Percentiles rank a stretch among this genome's conserved stretches.
Conservation (phyloP, 2,888 invertebrate species). For the Leptarthrus brevirostris region DNA sequence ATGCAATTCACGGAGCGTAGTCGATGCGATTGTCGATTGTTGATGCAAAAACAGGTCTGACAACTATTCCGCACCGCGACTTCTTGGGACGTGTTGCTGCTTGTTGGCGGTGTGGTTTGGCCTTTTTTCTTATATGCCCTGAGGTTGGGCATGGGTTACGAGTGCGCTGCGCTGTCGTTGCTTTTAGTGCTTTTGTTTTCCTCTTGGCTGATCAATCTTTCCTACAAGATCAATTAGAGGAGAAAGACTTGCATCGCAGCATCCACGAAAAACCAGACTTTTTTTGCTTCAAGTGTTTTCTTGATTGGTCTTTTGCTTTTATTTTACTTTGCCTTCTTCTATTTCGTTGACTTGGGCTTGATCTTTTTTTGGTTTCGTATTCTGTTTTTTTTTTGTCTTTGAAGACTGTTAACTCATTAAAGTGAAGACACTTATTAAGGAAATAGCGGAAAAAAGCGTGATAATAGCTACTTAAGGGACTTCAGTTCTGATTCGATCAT, state of each 20-base stretch:
- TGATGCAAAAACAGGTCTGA: slow-evolving; percentile 1
- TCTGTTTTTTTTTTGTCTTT: too few relatives aligned
- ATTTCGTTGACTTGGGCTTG: too few relatives aligned
- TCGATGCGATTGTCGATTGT: too few relatives aligned
- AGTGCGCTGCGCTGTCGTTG: background rate
- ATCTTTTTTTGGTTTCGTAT: too few relatives aligned
- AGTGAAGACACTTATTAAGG: too few relatives aligned
- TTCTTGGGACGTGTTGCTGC: too few relatives aligned
- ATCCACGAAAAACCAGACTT: background rate
- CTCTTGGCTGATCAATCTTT: background rate
- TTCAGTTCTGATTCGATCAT: too few relatives aligned
- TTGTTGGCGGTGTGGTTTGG: slow-evolving; percentile 1
- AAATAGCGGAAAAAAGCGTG: too few relatives aligned
- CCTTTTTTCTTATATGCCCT: background rate
- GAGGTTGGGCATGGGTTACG: slow-evolving; percentile 6
- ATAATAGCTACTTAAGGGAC: too few relatives aligned
- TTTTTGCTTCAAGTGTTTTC: background rate
- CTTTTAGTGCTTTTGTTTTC: background rate
- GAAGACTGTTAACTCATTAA: too few relatives aligned
- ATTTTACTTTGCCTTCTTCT: too few relatives aligned
- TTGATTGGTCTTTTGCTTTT: background rate
- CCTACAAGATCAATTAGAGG: slow-evolving; percentile 2
- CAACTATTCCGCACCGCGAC: background rate
- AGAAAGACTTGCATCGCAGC: slow-evolving; percentile 6
- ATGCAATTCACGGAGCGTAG: background rate